Conservation (phyloP, 2,797 vertebrate genomes). For the Pangasius sanitwongsei region DNA sequence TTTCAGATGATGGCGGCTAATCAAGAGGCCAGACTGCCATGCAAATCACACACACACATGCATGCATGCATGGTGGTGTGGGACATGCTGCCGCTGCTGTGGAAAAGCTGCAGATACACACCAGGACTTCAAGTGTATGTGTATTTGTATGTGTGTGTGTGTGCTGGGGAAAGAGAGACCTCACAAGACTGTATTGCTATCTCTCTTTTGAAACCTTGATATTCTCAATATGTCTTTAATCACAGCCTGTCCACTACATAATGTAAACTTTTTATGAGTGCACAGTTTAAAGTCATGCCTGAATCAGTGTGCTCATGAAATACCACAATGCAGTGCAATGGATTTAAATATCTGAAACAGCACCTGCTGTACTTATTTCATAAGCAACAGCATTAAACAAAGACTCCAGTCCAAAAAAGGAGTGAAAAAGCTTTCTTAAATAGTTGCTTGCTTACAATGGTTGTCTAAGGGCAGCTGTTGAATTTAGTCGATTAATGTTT, state of each 20-base stretch:
- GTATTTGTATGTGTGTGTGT: conserved; percentile 29
- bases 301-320: background rate
- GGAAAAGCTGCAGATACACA: conserved; percentile 53
- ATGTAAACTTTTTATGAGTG: background rate
- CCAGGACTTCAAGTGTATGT: conserved; percentile 37
- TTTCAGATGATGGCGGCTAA: conserved; percentile 74
- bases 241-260: background rate
- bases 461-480: background rate
- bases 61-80: conserved; percentile 24
- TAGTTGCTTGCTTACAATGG: background rate
- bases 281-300: background rate
- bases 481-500: background rate
- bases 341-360: background rate
- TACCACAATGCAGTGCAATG: background rate
- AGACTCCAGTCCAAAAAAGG: background rate
- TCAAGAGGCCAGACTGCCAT: conserved; percentile 68
- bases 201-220: background rate
- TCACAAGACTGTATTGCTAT: background rate
- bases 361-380: background rate
- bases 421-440: background rate
- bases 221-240: conserved; percentile 5
- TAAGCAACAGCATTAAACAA: background rate
- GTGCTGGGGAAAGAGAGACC: background rate
- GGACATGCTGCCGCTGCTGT: conserved; percentile 41
- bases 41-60: conserved; percentile 57